These are phyloP conservation scores for Rosalia funebris DNA, from an alignment of 2,888 invertebrate species.

Conservation along the genomic window DNA sequence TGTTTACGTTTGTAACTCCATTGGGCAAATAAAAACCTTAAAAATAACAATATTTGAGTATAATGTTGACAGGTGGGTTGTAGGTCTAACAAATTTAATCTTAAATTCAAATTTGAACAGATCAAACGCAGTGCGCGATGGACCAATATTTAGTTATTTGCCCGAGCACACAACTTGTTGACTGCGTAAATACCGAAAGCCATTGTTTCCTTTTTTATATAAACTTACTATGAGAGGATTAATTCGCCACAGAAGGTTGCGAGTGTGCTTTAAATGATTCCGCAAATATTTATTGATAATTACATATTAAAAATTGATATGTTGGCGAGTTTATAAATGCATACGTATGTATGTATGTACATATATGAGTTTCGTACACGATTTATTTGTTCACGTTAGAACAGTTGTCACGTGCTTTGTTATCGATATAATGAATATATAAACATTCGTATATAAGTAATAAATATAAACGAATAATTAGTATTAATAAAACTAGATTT, in stretches of 20 bases:
- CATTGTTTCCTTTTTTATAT: conserved; percentile 61
- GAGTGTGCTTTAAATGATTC: conserved; percentile 20
- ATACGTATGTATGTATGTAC: too few relatives aligned
- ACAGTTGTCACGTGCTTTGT: too few relatives aligned
- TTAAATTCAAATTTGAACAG: conserved; percentile 66
- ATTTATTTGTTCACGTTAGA: too few relatives aligned
- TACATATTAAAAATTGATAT: too few relatives aligned
- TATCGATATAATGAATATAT: too few relatives aligned
- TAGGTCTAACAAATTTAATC: conserved; percentile 65
- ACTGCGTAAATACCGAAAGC: conserved; percentile 63
- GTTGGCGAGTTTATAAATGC: too few relatives aligned
- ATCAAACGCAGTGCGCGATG: conserved; percentile 63
- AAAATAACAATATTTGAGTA: conserved; percentile 63
- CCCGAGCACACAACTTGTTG: conserved; percentile 64
- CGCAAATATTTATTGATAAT: too few relatives aligned
- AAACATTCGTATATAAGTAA: too few relatives aligned
- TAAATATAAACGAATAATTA: too few relatives aligned
- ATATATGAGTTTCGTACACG: too few relatives aligned
- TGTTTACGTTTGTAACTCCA: conserved; percentile 31
- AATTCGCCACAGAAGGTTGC: conserved; percentile 23
- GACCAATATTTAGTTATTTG: conserved; percentile 66
- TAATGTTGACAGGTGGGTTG: conserved; percentile 63
- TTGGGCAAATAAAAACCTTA: conserved; percentile 58
- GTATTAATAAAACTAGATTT: too few relatives aligned
- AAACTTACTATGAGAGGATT: conserved; percentile 31